Conservation (phyloP, 1,140 invertebrate genomes). For the Zeugodacus cucurbitae region DNA sequence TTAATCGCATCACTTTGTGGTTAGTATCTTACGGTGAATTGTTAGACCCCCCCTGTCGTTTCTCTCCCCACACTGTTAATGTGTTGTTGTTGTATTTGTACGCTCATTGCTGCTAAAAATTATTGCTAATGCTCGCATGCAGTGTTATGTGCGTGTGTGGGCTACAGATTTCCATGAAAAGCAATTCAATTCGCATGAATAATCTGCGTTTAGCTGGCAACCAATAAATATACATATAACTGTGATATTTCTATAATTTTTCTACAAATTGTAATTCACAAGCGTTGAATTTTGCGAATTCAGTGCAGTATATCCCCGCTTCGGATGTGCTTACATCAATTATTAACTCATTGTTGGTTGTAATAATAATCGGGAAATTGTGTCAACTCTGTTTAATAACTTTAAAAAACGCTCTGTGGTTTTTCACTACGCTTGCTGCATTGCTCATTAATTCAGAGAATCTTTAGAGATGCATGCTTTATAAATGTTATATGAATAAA, state of each 20-base stretch:
- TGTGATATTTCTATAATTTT: background rate
- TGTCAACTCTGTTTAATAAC: background rate
- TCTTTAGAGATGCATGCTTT: background rate
- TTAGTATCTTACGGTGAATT: background rate
- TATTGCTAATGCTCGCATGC: background rate
- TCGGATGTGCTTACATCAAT: background rate
- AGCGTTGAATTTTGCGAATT: background rate
- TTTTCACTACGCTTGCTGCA: background rate
- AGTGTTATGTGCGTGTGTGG: background rate
- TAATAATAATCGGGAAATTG: background rate
- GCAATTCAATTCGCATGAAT: background rate
- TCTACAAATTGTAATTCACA: background rate
- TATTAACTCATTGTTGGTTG: background rate
- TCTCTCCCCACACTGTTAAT: background rate
- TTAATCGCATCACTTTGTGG: conserved; percentile 25
- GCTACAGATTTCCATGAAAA: conserved; percentile 18
- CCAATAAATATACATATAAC: background rate
- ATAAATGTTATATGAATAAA: background rate
- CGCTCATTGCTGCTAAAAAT: conserved; percentile 11
- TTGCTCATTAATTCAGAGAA: background rate
- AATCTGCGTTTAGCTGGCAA: background rate
- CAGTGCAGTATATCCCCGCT: background rate
- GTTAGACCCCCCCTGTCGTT: background rate
- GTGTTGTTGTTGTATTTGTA: background rate
- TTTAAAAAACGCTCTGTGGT: background rate